Percentiles rank a stretch among this genome's conserved stretches.
Evolutionary conservation across 2,888 invertebrate species (phyloP).

Genomic region (Melanargia galathea): DNA sequence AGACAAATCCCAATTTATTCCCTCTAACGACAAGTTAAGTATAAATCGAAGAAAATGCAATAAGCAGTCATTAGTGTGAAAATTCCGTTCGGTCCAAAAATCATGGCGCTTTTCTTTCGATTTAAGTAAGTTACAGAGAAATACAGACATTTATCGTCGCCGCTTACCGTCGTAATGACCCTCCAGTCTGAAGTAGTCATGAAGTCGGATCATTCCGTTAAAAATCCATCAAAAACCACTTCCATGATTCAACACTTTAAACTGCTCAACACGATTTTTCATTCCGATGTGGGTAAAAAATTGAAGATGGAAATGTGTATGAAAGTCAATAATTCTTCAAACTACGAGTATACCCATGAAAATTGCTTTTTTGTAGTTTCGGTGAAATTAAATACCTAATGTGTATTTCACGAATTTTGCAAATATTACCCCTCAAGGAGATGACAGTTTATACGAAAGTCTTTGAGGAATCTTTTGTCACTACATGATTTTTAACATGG

Average conservation of each 20-base stretch:
- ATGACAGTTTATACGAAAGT: too few species aligned
- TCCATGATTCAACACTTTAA: neutral
- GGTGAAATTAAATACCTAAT: too few species aligned
- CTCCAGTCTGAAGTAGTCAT: conserved; percentile 1
- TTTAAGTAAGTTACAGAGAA: conserved; percentile 6
- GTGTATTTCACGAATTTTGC: too few species aligned
- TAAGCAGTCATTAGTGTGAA: conserved; percentile 3
- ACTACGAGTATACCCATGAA: too few species aligned
- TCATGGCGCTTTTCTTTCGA: neutral
- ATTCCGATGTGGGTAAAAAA: too few species aligned
- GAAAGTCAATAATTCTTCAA: too few species aligned
- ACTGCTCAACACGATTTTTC: neutral
- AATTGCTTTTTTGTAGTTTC: too few species aligned
- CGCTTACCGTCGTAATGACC: neutral
- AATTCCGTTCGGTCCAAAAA: neutral
- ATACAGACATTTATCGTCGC: neutral
- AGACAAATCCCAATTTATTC: neutral
- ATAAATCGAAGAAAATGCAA: conserved; percentile 6
- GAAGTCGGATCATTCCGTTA: neutral
- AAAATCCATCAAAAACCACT: conserved; percentile 1
- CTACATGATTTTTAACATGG: too few species aligned
- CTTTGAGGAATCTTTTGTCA: too few species aligned
- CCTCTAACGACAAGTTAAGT: neutral
- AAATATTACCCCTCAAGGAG: too few species aligned
- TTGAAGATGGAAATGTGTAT: too few species aligned